phyloP scores from a whole-genome alignment of 2,797 vertebrate genomes.

The Pantherophis alleghaniensis region DNA sequence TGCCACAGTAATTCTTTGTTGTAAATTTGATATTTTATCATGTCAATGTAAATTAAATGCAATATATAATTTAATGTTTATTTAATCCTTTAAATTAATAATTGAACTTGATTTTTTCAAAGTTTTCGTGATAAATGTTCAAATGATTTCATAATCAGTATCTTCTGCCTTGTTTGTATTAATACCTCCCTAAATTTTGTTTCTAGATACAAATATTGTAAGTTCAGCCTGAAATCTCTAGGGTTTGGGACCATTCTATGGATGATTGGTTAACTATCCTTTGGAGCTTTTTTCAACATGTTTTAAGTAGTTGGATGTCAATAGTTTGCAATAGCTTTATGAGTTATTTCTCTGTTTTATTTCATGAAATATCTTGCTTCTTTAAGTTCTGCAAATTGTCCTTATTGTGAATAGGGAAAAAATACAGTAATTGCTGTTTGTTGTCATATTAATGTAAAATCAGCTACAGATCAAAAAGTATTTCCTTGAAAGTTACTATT shows the following conservation, averaged over 20 bases:
- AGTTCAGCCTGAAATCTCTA: background rate
- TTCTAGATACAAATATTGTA: background rate
- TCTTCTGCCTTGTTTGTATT: background rate
- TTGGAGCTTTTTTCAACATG: background rate
- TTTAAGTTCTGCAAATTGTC: background rate
- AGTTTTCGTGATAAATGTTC: background rate
- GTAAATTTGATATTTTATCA: constrained; percentile 68
- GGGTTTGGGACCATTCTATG: background rate
- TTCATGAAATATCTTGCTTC: background rate
- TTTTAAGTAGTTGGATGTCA: background rate
- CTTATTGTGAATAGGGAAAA: background rate
- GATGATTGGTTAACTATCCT: background rate
- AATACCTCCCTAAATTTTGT: background rate
- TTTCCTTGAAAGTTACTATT: background rate
- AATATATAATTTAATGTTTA: constrained; percentile 56
- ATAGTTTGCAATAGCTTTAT: background rate
- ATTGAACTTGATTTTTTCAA: constrained; percentile 48
- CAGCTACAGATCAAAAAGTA: background rate
- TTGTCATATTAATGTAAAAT: background rate
- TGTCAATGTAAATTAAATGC: constrained; percentile 69
- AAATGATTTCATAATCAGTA: background rate
- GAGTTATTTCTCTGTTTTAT: background rate
- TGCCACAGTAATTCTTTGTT: constrained; percentile 62
- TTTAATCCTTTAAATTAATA: constrained; percentile 76
- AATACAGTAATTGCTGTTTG: background rate